phyloP scores from a whole-genome alignment of 2,113 vertebrate genomes.

The Condylura cristata region DNA sequence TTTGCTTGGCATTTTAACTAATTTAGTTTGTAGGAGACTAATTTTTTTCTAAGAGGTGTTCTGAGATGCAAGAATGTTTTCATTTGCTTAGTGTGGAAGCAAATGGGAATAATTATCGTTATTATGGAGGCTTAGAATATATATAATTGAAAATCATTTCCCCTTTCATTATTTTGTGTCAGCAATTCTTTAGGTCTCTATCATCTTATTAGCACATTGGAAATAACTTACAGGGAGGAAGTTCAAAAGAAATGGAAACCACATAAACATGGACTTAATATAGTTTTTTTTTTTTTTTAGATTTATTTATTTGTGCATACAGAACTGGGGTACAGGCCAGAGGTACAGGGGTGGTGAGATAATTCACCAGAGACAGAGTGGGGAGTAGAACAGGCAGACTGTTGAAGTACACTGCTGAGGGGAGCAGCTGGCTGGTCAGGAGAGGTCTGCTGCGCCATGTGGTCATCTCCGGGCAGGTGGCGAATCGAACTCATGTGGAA shows the following conservation, averaged over 20 bases:
- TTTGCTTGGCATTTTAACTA: conserved; percentile 62
- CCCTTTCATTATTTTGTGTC: background rate
- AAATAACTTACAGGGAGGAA: background rate
- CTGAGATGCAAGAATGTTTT: conserved; percentile 44
- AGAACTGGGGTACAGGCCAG: no score
- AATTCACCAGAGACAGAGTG: no score
- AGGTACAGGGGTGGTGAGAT: no score
- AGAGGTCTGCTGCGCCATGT: no score
- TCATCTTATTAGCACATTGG: background rate
- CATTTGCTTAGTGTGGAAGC: conserved; percentile 47
- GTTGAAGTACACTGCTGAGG: no score
- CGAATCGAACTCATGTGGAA: no score
- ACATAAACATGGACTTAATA: background rate
- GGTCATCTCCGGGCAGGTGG: no score
- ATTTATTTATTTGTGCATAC: no score
- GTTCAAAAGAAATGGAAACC: background rate
- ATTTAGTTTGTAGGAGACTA: conserved; percentile 39
- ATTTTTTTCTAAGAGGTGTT: conserved; percentile 41
- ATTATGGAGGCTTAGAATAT: background rate
- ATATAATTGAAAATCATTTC: conserved; percentile 21
- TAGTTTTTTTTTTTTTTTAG: conserved; percentile 35
- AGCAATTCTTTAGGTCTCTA: background rate
- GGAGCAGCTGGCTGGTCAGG: no score
- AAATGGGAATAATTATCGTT: conserved; percentile 4
- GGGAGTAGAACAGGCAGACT: no score